A percentile compares a stretch with the other conserved stretches of the same genome.
Evolutionary conservation across 2,797 vertebrate genomes (phyloP).

Genomic region (Tokudaia muenninki): DNA sequence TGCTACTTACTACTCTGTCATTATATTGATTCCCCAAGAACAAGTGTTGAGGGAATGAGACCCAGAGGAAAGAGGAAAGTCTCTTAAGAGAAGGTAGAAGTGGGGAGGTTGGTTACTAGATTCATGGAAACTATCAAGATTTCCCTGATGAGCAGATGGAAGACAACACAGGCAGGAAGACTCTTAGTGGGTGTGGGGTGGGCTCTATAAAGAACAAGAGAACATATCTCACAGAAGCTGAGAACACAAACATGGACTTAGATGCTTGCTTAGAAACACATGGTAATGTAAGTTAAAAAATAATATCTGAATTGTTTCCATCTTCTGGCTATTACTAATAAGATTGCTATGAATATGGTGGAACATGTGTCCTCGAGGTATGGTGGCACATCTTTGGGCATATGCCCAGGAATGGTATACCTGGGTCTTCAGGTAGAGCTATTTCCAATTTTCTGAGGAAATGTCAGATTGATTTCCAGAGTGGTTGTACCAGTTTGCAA

Average conservation of each 20-base stretch:
- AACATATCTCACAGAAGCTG: background rate
- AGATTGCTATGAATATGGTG: too few relatives aligned
- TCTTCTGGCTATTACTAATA: too few relatives aligned
- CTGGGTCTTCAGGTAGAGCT: too few relatives aligned
- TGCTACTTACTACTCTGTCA: background rate
- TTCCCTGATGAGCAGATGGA: background rate
- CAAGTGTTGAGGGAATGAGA: background rate
- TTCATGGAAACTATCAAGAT: background rate
- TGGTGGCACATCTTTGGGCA: too few relatives aligned
- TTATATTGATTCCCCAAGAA: background rate
- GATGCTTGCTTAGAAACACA: background rate
- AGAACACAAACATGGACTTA: background rate
- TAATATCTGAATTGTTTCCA: too few relatives aligned
- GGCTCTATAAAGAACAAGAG: background rate
- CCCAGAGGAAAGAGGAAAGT: background rate
- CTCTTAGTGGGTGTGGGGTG: fast-evolving
- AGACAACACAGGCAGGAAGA: background rate
- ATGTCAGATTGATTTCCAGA: too few relatives aligned
- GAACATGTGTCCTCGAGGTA: too few relatives aligned
- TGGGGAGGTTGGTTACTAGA: background rate
- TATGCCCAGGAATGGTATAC: too few relatives aligned
- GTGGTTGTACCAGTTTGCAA: too few relatives aligned
- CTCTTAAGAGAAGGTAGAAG: background rate
- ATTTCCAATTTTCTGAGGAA: too few relatives aligned
- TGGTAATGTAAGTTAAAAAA: background rate